Base-by-base conservation (phyloP, 2,113 vertebrate genomes). In the Astur gentilis region DNA sequence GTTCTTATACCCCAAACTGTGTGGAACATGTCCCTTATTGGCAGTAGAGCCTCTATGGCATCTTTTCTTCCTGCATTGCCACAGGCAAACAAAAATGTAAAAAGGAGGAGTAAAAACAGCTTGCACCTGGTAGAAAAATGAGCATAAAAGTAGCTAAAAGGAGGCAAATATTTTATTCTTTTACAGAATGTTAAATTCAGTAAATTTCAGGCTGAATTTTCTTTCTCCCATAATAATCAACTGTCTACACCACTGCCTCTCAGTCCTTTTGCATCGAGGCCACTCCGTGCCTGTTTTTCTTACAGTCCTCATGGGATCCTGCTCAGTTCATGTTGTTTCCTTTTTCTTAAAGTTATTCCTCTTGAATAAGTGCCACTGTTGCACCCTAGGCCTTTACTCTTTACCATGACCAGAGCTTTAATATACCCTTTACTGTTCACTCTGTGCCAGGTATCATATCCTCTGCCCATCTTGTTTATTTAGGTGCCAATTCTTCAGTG, bases 201-300 rank as follows among this genome's bases (percentile, higher is more conserved):
- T 77, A 17, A 17, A 44, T 44, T 44, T 44, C 44, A 44, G 38
- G 12, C 20, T 64, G 42, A 32, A 36, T 70, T 62, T 40, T 83
- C 36, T 17, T 55, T 84, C 44, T 55, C 5, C 22, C 6, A 6
- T 14, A 5, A 4, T 54, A 34, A 60, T 42, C 45, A 4, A 45
- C 21, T 19, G 17, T 11, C 55, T 58, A 23, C 0, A 0, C 22
- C 26, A 16, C 25, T 66, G 27, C 9, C 10, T 84, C 19, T 31
- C 45, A n/a, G 23, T 26, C 4, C 6, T 47, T 80, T 64, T 40
- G 4, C 42, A 67, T 1, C 0, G 0, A 58, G 26, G 23, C 2
- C 34, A 47, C 12, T 16, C 73, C 26, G 4, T 7, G 16, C 40
- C 10, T 62, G 22, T 45, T n/a, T 50, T 10, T 79, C 34, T n/a